Conservation (phyloP, 1,140 invertebrate genomes). For the Apis dorsata region DNA sequence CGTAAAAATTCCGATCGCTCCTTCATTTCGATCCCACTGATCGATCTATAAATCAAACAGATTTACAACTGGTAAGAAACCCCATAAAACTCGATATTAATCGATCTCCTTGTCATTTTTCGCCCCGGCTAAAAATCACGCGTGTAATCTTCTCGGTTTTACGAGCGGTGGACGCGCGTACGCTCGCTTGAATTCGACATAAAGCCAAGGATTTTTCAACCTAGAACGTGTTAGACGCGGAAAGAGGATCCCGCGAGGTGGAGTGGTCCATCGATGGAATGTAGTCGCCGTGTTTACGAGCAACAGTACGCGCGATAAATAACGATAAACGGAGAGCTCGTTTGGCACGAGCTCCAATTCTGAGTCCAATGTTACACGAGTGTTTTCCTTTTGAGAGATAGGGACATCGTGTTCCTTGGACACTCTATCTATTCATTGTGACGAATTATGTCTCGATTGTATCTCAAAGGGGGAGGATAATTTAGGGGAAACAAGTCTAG, state of each 20-base stretch:
- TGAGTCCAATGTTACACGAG: neutral
- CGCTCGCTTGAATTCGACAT: neutral
- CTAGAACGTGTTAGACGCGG: conserved; percentile 18
- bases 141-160: conserved; percentile 13
- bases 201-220: conserved; percentile 1
- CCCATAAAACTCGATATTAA: neutral
- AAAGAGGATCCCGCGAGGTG: conserved; percentile 8
- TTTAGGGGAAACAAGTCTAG: neutral
- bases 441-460: conserved; percentile 2
- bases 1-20: conserved; percentile 32
- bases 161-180: neutral
- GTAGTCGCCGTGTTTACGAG: conserved; percentile 55
- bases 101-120: neutral
- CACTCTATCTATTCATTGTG: neutral
- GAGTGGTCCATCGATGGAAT: conserved; percentile 33
- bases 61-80: neutral
- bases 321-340: conserved; percentile 15
- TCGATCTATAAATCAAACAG: neutral
- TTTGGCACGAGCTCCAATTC: conserved; percentile 26
- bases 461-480: neutral
- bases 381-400: neutral
- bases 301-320: conserved; percentile 24
- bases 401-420: neutral
- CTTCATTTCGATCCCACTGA: neutral
- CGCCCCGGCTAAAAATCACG: neutral